Evolutionary conservation across 2,888 invertebrate genomes (phyloP), one percentile per base, ranked within the genome.

Genomic region (Autographa pulchrina): DNA sequence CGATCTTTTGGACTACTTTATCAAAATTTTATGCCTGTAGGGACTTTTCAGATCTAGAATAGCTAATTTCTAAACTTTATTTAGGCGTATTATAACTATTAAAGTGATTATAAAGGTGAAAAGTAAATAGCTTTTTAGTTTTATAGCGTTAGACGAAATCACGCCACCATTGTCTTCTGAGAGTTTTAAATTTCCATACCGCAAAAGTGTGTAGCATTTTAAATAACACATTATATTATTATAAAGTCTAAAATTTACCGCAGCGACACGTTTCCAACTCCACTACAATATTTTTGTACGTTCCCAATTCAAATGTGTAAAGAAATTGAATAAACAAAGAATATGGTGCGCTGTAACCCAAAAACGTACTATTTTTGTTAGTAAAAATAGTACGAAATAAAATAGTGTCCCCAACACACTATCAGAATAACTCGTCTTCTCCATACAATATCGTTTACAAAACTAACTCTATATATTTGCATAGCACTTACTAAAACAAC

Each of bases 401-500:
- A 58, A 65, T 68, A 61, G 54, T 32, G 62, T 38, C 60, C 58
- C 56, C 43, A 65, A 71, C 48, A 52, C 11, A 56, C 54, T 38
- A 38, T 20, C 43, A 5, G 41, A 56, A 68, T 65, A 78, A 75
- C 69, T 67, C 65, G 72, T 76, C 68, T 75, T 43, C n/a, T 54
- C 56, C 18, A 62, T 32, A 70, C 63, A 70, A 75, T 56, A 32
- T 52, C 32, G n/a, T 48, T 35, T 66, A 68, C 56, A 5, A 41
- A 65, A 65, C 48, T 41, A 35, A 80, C 65, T 67, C 48, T 13
- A 35, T 68, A 65, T 64, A 79, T 74, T 79, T 82, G 63, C 60
- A 65, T 79, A 71, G 54, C 73, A 66, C 80, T 80, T 67, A 72
- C 63, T 62, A 65, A 80, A 62, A 68, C 65, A 68, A 74, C 69